Conservation (phyloP, 2,797 vertebrate genomes). For the Serranus cabrilla region DNA sequence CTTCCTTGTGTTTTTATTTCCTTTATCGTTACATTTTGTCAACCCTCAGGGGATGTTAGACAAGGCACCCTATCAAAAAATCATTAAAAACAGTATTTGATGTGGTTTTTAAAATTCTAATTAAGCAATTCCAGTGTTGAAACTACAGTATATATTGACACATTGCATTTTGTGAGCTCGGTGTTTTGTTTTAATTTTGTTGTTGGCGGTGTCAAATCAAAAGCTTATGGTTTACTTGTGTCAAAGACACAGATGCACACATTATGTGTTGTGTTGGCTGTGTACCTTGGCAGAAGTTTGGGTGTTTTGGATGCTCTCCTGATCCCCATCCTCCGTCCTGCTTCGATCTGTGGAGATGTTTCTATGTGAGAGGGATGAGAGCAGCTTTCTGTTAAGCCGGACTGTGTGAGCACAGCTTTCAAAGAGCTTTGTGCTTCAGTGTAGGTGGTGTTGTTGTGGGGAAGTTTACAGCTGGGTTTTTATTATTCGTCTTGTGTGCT, state of each 20-base stretch:
- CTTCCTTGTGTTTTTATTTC: slow-evolving; percentile 44
- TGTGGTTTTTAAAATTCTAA: not conserved
- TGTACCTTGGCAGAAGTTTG: slow-evolving; percentile 25
- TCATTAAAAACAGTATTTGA: slow-evolving; percentile 3
- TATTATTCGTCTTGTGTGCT: slow-evolving; percentile 31
- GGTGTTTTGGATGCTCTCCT: slow-evolving; percentile 42
- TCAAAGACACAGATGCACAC: slow-evolving; percentile 20
- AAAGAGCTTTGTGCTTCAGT: slow-evolving; percentile 39
- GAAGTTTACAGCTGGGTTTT: slow-evolving; percentile 38
- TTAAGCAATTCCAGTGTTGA: not conserved
- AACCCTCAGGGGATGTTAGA: not conserved
- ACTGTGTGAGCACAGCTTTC: slow-evolving; percentile 37
- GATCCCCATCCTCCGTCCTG: slow-evolving; percentile 37
- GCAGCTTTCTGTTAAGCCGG: slow-evolving; percentile 36
- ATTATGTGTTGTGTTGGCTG: slow-evolving; percentile 6
- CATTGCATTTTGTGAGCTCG: not conserved
- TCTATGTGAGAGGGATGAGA: slow-evolving; percentile 39
- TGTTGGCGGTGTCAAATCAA: slow-evolving; percentile 16
- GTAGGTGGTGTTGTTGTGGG: slow-evolving; percentile 42
- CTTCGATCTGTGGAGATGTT: slow-evolving; percentile 35
- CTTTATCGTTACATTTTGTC: slow-evolving; percentile 41
- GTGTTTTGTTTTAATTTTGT: slow-evolving; percentile 14
- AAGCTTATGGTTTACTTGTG: slow-evolving; percentile 22
- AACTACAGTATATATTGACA: slow-evolving; percentile 14
- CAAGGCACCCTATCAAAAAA: slow-evolving; percentile 18